phyloP scores from a whole-genome alignment of 2,113 vertebrate genomes.

The Trogon melanurus region DNA sequence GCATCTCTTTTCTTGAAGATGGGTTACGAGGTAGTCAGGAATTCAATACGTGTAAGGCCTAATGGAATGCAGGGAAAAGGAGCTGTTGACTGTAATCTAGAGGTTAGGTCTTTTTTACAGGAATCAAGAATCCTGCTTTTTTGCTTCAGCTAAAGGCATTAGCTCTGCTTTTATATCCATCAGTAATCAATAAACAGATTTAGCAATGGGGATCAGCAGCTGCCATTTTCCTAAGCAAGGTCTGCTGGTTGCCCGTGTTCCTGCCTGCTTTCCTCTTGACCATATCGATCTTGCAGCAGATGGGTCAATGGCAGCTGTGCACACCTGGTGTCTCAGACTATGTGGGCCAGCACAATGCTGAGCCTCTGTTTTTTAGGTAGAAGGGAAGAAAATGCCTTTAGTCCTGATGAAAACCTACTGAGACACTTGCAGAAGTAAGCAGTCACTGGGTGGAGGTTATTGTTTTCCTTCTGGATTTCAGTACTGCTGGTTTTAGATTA shows the following conservation, averaged over 20 bases:
- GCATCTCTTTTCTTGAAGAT: background rate
- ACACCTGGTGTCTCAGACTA: background rate
- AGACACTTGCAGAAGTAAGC: background rate
- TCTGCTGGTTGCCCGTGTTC: background rate
- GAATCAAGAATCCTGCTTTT: background rate
- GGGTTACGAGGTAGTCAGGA: background rate
- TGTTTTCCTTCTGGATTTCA: background rate
- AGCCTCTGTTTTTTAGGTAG: background rate
- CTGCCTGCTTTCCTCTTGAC: background rate
- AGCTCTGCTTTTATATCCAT: background rate
- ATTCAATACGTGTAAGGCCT: accelerated
- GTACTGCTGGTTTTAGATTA: background rate
- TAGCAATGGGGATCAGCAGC: background rate
- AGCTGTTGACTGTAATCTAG: background rate
- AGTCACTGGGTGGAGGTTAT: background rate
- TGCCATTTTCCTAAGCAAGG: background rate
- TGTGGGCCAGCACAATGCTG: background rate
- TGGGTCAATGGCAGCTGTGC: background rate
- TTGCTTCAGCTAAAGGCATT: background rate
- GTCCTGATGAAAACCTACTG: background rate
- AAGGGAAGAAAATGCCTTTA: background rate
- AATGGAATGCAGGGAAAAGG: background rate
- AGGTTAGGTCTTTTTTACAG: background rate
- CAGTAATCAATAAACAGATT: background rate
- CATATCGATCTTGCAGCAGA: background rate